Percentiles rank a stretch among this genome's conserved stretches.
These are phyloP conservation scores for Micronycteris hirsuta DNA, from an alignment of 2,113 vertebrate genomes.

Conservation along the genomic window DNA sequence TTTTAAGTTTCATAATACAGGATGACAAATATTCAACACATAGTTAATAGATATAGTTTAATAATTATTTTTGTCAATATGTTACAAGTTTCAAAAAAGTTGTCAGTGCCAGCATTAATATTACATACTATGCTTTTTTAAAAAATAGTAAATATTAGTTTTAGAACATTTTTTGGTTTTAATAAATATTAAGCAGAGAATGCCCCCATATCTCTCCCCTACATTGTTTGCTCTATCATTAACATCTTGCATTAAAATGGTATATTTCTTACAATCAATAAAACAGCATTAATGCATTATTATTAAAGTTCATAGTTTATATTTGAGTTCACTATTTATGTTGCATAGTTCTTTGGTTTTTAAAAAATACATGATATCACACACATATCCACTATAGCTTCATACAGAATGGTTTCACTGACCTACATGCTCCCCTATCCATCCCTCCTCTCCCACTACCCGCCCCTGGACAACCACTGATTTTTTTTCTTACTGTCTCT, in stretches of 20 bases:
- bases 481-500: not conserved
- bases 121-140: not conserved
- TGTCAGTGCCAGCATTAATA: not conserved
- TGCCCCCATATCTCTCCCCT: not conserved
- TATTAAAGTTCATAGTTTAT: not conserved
- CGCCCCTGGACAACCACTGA: not conserved
- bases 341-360: not conserved
- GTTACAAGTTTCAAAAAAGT: not conserved
- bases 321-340: not conserved
- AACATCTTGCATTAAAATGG: not conserved
- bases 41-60: not conserved
- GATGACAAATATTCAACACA: not conserved
- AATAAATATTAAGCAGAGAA: not conserved
- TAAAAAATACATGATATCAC: not conserved
- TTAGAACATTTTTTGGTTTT: not conserved
- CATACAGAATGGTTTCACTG: not conserved
- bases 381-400: not conserved
- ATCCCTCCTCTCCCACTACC: not conserved
- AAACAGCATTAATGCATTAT: not conserved
- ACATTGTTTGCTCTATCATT: not conserved
- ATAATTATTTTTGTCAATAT: not conserved
- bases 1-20: not conserved
- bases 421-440: not conserved
- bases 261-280: not conserved
- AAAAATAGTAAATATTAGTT: not conserved